phyloP scores from a whole-genome alignment of 2,797 vertebrate genomes.

The Onychomys leucogaster region DNA sequence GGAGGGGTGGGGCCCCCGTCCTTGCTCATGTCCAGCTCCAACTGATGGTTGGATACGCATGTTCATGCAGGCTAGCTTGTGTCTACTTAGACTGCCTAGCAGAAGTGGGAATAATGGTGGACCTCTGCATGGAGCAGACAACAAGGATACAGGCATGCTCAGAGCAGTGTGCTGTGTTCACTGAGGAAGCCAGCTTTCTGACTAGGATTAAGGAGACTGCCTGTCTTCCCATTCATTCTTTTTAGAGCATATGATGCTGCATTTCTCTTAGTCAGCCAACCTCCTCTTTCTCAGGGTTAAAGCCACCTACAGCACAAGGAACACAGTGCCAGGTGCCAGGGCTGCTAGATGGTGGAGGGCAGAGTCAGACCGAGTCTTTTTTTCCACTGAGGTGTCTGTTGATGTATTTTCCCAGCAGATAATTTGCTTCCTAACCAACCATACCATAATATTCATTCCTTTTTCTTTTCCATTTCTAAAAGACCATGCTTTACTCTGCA shows the following conservation, averaged over 20 bases:
- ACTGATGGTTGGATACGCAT: background rate
- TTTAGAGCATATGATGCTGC: background rate
- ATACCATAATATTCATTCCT: background rate
- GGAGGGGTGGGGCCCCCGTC: background rate
- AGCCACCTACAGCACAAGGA: background rate
- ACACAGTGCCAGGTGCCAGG: background rate
- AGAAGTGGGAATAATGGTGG: rapidly evolving
- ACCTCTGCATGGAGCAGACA: background rate
- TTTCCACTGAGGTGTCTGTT: background rate
- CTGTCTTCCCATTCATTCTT: background rate
- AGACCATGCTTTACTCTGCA: background rate
- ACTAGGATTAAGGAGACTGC: background rate
- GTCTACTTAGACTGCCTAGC: background rate
- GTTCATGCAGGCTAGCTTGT: rapidly evolving
- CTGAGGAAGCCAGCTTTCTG: background rate
- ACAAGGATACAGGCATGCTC: background rate
- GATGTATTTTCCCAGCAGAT: background rate
- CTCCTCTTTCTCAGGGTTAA: background rate
- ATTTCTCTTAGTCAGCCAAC: background rate
- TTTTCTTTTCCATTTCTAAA: background rate
- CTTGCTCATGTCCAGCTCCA: background rate
- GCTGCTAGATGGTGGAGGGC: rapidly evolving
- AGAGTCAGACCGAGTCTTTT: background rate
- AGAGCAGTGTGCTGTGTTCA: background rate
- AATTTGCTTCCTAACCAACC: background rate